These are phyloP conservation scores for Danio choprae DNA, from an alignment of 2,797 vertebrate genomes.

Conservation along the genomic window DNA sequence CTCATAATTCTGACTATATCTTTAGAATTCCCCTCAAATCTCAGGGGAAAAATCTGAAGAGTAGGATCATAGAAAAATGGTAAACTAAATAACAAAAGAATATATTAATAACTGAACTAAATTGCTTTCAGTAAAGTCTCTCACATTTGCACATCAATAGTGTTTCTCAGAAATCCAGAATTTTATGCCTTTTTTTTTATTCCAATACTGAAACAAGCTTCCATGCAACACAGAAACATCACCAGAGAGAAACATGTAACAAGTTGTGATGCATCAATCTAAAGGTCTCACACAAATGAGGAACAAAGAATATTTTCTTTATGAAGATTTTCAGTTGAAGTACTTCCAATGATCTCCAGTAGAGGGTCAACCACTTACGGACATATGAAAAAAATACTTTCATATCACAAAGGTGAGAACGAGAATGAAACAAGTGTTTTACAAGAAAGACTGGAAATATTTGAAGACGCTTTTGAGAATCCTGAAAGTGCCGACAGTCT, in stretches of 20 bases:
- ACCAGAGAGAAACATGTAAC: background rate
- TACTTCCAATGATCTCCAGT: background rate
- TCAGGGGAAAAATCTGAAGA: no score
- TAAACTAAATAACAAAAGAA: no score
- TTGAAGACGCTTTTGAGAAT: background rate
- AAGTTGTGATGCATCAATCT: background rate
- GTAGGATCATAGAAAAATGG: no score
- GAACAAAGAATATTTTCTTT: slow-evolving; percentile 12
- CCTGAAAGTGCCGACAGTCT: background rate
- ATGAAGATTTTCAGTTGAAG: slow-evolving; percentile 27
- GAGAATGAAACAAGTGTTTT: background rate
- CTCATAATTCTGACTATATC: no score
- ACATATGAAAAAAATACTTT: background rate
- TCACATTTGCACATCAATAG: no score
- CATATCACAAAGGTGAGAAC: background rate
- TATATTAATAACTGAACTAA: no score
- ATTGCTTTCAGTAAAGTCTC: no score
- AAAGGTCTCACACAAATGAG: background rate
- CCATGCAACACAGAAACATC: slow-evolving; percentile 1
- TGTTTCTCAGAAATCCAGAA: no score
- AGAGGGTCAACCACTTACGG: slow-evolving; percentile 3
- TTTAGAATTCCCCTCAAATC: no score
- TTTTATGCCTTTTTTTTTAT: no score
- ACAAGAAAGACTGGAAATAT: background rate
- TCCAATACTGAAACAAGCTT: no score